Evolutionary conservation across 2,888 invertebrate genomes (phyloP).

Genomic region (Acrocyrtus sp.): DNA sequence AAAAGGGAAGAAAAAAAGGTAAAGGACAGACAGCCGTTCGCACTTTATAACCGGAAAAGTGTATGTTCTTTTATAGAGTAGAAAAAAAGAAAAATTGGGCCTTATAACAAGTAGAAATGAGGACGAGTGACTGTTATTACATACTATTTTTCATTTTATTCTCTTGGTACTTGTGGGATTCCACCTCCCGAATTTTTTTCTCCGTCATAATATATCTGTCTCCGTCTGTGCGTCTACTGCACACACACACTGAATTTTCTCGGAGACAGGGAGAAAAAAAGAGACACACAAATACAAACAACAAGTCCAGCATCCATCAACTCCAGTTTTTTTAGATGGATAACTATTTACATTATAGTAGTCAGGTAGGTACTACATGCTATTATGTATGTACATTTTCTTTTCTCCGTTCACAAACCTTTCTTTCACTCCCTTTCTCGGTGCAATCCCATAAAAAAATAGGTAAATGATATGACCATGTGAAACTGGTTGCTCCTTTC

Average conservation of each 20-base stretch:
- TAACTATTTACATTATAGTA: no score
- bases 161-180: not conserved
- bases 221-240: slow-evolving; percentile 17
- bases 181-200: not conserved
- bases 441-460: slow-evolving; percentile 7
- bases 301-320: no score
- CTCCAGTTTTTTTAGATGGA: no score
- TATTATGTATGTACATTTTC: slow-evolving; percentile 19
- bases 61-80: no score
- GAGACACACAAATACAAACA: not conserved
- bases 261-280: not conserved
- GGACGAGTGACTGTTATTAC: no score
- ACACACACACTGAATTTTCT: not conserved
- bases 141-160: not conserved
- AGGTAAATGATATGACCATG: slow-evolving; percentile 52
- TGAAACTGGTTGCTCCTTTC: slow-evolving; percentile 46
- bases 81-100: no score
- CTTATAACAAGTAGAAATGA: no score
- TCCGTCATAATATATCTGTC: not conserved
- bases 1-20: no score
- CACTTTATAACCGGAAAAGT: no score
- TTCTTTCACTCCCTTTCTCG: slow-evolving; percentile 50
- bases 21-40: no score
- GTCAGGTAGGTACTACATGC: no score
- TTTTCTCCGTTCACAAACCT: slow-evolving; percentile 1